A percentile compares a stretch with the other conserved stretches of the same genome.
Conservation (phyloP, 2,113 vertebrate genomes). For the Oriolus oriolus region DNA sequence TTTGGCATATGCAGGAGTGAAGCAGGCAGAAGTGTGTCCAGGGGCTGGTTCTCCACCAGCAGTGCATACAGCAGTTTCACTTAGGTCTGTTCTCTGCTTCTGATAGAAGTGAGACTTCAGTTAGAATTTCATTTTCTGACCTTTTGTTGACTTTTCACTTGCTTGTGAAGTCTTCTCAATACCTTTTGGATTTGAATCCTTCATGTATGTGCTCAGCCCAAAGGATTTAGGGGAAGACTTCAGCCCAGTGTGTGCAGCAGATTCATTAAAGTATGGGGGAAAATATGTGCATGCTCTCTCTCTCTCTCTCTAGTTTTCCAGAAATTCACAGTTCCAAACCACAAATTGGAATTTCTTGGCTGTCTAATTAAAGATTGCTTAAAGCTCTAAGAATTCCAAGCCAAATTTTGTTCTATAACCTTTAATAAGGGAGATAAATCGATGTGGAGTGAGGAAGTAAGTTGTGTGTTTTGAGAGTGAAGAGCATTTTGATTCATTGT, state of each 20-base stretch:
- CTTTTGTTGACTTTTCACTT: not conserved
- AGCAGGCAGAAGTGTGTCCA: not conserved
- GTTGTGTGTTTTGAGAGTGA: not conserved
- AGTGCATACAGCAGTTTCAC: not conserved
- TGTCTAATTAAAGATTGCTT: constrained; percentile 28
- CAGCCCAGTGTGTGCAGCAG: not conserved
- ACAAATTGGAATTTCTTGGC: not conserved
- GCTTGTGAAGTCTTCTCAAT: not conserved
- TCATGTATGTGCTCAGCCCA: not conserved
- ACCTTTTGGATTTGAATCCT: not conserved
- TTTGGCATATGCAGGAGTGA: not conserved
- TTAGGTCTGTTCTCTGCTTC: not conserved
- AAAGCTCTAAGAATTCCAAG: not conserved
- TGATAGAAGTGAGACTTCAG: not conserved
- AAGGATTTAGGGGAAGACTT: not conserved
- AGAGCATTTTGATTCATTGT: not conserved
- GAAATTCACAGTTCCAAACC: not conserved
- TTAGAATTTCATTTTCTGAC: not conserved
- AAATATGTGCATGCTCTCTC: not conserved
- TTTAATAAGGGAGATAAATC: not conserved
- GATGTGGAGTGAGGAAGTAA: not conserved
- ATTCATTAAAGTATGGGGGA: not conserved
- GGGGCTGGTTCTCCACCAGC: not conserved
- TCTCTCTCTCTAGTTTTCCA: not conserved
- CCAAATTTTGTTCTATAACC: not conserved